Evolutionary conservation across 2,113 vertebrate genomes (phyloP).

Genomic region (Gallinago jamesoni): DNA sequence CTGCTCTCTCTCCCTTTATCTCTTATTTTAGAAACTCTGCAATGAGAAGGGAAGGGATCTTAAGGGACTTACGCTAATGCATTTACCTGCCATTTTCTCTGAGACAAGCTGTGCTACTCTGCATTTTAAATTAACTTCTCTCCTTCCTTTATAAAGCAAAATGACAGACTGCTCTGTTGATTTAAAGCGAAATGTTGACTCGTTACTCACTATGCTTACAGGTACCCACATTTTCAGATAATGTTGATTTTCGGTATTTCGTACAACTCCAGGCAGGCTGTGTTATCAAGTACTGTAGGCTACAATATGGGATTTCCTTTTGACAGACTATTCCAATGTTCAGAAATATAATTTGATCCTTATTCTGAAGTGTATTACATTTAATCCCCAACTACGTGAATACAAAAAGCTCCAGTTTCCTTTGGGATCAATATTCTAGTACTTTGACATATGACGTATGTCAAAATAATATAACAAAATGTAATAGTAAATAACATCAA

Average conservation of each 20-base stretch:
- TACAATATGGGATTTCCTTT: neutral
- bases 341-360: neutral
- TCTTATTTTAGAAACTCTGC: no score
- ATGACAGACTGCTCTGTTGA: neutral
- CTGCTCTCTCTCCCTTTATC: neutral
- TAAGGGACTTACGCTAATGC: neutral
- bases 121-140: neutral
- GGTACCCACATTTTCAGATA: neutral
- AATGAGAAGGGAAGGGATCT: neutral
- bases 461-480: neutral
- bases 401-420: neutral
- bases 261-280: neutral
- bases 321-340: neutral
- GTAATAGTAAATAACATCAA: neutral
- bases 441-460: neutral
- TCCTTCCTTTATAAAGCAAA: neutral
- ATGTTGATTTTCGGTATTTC: neutral
- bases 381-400: neutral
- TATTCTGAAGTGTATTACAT: neutral
- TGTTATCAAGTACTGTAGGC: neutral
- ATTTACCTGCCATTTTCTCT: neutral
- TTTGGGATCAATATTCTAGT: neutral
- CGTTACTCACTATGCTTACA: rapidly evolving
- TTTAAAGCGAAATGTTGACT: neutral
- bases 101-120: neutral